phyloP scores from a whole-genome alignment of 2,113 vertebrate genomes.

The Lota lota region DNA sequence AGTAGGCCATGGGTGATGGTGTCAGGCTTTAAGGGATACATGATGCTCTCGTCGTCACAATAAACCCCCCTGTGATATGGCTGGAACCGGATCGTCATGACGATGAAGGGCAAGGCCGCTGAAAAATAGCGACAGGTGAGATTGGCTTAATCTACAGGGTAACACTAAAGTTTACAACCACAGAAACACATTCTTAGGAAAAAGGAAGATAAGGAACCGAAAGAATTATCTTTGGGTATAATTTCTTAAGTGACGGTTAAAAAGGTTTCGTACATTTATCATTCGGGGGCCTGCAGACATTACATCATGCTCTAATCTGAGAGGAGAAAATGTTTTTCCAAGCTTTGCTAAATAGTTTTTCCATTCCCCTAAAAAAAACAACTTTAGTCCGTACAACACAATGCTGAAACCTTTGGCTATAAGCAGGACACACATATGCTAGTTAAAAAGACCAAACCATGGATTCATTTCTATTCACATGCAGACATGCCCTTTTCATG shows the following conservation, averaged over 20 bases:
- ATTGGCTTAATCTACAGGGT: not conserved
- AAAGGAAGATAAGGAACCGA: too few species aligned
- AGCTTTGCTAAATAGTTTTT: slow-evolving; percentile 41
- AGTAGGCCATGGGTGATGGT: slow-evolving; percentile 90
- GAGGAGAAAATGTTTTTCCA: slow-evolving; percentile 38
- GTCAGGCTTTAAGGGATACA: slow-evolving; percentile 85
- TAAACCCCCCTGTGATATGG: slow-evolving; percentile 87
- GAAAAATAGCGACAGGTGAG: slow-evolving; percentile 13
- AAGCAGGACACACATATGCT: slow-evolving; percentile 15
- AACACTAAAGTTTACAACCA: too few species aligned
- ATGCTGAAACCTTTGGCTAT: slow-evolving; percentile 34
- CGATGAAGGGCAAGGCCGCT: slow-evolving; percentile 85
- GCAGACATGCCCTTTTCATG: not conserved
- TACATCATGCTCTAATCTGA: slow-evolving; percentile 37
- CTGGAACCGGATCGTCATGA: slow-evolving; percentile 81
- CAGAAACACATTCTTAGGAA: too few species aligned
- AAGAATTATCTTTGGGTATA: too few species aligned
- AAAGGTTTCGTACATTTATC: too few species aligned
- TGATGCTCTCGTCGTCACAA: slow-evolving; percentile 87
- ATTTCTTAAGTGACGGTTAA: too few species aligned
- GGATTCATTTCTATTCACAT: slow-evolving; percentile 31
- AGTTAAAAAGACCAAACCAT: slow-evolving; percentile 45
- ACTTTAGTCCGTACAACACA: not conserved
- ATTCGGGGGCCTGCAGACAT: slow-evolving; percentile 38
- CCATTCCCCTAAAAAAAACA: slow-evolving; percentile 22